phyloP scores from a whole-genome alignment of 1,140 invertebrate genomes.

The Diachasmimorpha longicaudata region DNA sequence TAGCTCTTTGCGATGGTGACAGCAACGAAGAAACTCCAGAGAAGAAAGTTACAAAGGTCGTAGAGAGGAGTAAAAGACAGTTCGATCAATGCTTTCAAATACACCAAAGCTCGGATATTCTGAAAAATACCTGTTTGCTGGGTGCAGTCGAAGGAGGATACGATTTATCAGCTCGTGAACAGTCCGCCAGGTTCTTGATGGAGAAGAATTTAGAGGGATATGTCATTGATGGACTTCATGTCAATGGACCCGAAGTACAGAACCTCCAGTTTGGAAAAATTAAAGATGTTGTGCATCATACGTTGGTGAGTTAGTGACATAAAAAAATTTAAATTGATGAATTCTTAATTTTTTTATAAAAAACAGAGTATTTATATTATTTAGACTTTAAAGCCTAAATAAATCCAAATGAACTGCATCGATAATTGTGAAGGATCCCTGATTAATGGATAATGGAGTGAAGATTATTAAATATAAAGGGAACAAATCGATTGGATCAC shows the following conservation, averaged over 20 bases:
- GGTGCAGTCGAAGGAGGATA: conserved; percentile 80
- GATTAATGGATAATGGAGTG: too few species aligned
- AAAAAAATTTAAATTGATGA: too few species aligned
- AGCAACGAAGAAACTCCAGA: conserved; percentile 70
- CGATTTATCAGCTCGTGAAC: conserved; percentile 64
- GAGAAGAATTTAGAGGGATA: conserved; percentile 70
- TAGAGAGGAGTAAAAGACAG: conserved; percentile 67
- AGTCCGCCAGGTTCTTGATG: conserved; percentile 68
- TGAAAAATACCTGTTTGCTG: conserved; percentile 65
- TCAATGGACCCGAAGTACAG: conserved; percentile 69
- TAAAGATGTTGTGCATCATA: conserved; percentile 67
- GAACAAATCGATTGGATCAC: too few species aligned
- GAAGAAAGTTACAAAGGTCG: conserved; percentile 74
- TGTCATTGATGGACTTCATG: conserved; percentile 81
- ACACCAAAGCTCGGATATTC: conserved; percentile 63
- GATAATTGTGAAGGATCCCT: too few species aligned
- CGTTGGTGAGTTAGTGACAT: conserved; percentile 63
- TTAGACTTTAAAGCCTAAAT: too few species aligned
- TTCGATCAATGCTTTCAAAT: conserved; percentile 68
- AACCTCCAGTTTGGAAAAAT: conserved; percentile 66
- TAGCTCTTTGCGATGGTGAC: conserved; percentile 81
- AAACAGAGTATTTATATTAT: too few species aligned
- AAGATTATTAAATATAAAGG: too few species aligned
- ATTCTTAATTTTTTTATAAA: too few species aligned
- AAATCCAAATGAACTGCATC: too few species aligned